Base-by-base conservation (phyloP, 1,140 invertebrate species). In the Euschistus heros region DNA sequence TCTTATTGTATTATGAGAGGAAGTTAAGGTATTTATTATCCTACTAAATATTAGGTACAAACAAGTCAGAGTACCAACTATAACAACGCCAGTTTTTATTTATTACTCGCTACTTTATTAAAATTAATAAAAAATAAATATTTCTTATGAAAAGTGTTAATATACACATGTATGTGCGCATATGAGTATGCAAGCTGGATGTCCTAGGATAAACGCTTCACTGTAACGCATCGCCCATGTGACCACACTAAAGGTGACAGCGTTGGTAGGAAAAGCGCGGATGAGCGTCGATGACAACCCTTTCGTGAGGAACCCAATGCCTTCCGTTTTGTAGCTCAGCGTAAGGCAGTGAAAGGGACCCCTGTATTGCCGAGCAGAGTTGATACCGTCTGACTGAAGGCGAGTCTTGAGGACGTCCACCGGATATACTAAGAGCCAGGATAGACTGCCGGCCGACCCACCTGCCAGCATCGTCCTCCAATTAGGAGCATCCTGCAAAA, bases 251-350 rank as follows among this genome's bases (percentile, higher is more conserved):
- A 96, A 95, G 37, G 89, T 93, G 2, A 88, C 89, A 0, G 91
- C 93, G 72, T 96, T 97, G 18, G 87, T 88, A 0, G 93, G 91
- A 75, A 96, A 95, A 0, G 93, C 91, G 52, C 93, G 80, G 37
- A 94, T 73, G 17, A 91, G 74, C 0, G 91, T 88, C 0, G 91
- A 88, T 14, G 79, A 82, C 0, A 94, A 71, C 0, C 91, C 91
- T 14, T 85, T 76, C 22, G 81, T 79, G 65, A 94, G 78, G 66
- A 84, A 86, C 0, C 70, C 67, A 64, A 81, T 78, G 0, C 91
- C 91, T 71, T 93, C 90, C 0, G 74, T 71, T 26, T 74, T 74
- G 27, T 88, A 76, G 30, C 88, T 89, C 70, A 86, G 80, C 17
- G 76, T 74, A 2, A 86, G 76, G 73, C 92, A 94, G 71, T 93